Conservation (phyloP, 1,140 invertebrate genomes). For the Frieseomelitta varia region DNA sequence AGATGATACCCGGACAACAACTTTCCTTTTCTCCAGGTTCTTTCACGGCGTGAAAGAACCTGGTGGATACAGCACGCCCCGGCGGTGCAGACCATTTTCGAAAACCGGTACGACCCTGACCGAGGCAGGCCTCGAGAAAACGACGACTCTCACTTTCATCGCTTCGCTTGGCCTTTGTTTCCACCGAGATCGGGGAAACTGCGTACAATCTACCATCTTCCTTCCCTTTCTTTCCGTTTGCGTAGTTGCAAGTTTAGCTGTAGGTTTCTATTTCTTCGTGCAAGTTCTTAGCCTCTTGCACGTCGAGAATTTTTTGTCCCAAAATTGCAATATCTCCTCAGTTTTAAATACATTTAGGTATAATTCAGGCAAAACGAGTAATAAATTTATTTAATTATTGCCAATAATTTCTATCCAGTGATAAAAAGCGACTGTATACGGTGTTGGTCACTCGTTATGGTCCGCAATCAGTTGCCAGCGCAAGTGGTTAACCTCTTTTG, state of each 20-base stretch:
- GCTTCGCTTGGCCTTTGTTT: conserved; percentile 2
- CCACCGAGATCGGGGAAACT: background rate
- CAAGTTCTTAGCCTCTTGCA: background rate
- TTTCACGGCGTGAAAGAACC: conserved; percentile 5
- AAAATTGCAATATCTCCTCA: too few relatives aligned
- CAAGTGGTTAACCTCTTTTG: too few relatives aligned
- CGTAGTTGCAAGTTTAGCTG: background rate
- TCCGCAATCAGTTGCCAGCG: too few relatives aligned
- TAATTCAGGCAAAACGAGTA: too few relatives aligned
- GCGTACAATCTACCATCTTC: background rate
- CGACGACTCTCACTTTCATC: conserved; percentile 33
- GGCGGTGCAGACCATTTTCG: conserved; percentile 19
- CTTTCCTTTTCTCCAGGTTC: conserved; percentile 56
- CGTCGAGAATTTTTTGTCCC: too few relatives aligned
- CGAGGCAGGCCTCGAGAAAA: background rate
- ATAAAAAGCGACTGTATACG: too few relatives aligned
- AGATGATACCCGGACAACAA: conserved; percentile 60
- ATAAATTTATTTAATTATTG: too few relatives aligned
- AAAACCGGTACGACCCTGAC: background rate
- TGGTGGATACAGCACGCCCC: background rate
- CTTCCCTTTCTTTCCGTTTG: too few relatives aligned
- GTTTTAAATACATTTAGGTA: too few relatives aligned
- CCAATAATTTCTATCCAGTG: too few relatives aligned
- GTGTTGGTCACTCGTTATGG: too few relatives aligned
- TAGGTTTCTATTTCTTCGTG: too few relatives aligned